Percentiles rank a stretch among this genome's conserved stretches.
phyloP scores from a whole-genome alignment of 1,140 invertebrate genomes.

The Helicorthomorpha holstii region DNA sequence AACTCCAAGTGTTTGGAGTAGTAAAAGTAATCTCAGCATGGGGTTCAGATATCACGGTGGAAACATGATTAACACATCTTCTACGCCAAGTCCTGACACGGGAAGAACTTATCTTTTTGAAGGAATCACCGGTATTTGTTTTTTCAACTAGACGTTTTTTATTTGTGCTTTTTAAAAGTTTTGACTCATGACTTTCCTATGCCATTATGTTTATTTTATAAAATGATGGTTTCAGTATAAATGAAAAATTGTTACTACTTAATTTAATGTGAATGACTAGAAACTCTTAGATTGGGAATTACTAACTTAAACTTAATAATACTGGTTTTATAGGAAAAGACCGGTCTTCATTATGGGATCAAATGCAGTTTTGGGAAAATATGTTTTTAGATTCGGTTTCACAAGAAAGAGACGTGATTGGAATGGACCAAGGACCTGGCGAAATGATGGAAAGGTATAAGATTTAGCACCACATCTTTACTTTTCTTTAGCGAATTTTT shows the following conservation, averaged over 20 bases:
- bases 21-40: constrained; percentile 72
- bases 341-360: constrained; percentile 85
- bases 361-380: constrained; percentile 99
- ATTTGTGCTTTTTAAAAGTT: neutral
- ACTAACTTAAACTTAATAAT: too few relatives aligned
- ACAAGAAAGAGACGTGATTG: constrained; percentile 96
- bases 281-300: too few relatives aligned
- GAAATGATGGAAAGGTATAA: constrained; percentile 94
- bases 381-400: constrained; percentile 96
- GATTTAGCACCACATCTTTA: neutral
- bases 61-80: constrained; percentile 63
- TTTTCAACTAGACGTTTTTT: neutral
- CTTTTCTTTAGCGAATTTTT: neutral
- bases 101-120: constrained; percentile 83
- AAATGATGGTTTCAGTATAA: too few relatives aligned
- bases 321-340: constrained; percentile 39
- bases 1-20: constrained; percentile 78
- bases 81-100: constrained; percentile 60
- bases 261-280: too few relatives aligned
- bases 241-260: too few relatives aligned
- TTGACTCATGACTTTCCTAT: too few relatives aligned
- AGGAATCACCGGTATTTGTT: constrained; percentile 29
- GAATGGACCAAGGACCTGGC: constrained; percentile 96
- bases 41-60: constrained; percentile 77
- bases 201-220: too few relatives aligned